Evolutionary conservation across 2,113 vertebrate genomes (phyloP), one percentile per base, ranked within the genome.

Genomic region (Alosa alosa): DNA sequence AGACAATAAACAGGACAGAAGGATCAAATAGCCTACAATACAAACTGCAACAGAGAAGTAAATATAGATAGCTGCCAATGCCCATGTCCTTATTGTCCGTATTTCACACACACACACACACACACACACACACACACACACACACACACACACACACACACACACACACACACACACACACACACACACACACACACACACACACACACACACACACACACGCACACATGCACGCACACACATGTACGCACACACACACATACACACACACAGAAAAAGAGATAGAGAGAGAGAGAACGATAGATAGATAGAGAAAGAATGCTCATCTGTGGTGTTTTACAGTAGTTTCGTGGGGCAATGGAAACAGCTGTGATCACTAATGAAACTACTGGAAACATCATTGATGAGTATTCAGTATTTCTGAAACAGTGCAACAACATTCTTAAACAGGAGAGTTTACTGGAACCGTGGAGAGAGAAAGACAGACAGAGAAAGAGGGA

Each of bases 201-300:
- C 55, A 57, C 13, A 57, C 55, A 57, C 55, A 57, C 55, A 57
- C 55, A 57, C 55, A 57, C 55, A 57, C 55, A 57, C 55, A 57
- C 55, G 20, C 55, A 64, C 57, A n/a, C 57, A 64, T 20, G n/a
- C 17, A 64, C 36, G n/a, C 36, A 60, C 9, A 22, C 31, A n/a
- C 6, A 18, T 36, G 68, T 1, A 17, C 13, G 39, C 82, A 82
- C 81, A 18, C 11, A 72, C 31, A n/a, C 6, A 18, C 39, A 84
- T 1, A 17, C 13, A 55, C 82, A 82, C 81, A 18, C 11, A 72
- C 9, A 49, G 55, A 15, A 13, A 57, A 4, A 57, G 55, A 55
- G 64, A 72, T 75, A 83, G 86, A 88, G 36, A 64, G 55, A n/a
- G 44, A 50, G 47, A 44, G 68, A 22, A 18, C 44, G 83, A 57